A percentile compares a stretch with the other conserved stretches of the same genome.
phyloP scores from a whole-genome alignment of 2,888 invertebrate genomes.

The Catocala fraxini region DNA sequence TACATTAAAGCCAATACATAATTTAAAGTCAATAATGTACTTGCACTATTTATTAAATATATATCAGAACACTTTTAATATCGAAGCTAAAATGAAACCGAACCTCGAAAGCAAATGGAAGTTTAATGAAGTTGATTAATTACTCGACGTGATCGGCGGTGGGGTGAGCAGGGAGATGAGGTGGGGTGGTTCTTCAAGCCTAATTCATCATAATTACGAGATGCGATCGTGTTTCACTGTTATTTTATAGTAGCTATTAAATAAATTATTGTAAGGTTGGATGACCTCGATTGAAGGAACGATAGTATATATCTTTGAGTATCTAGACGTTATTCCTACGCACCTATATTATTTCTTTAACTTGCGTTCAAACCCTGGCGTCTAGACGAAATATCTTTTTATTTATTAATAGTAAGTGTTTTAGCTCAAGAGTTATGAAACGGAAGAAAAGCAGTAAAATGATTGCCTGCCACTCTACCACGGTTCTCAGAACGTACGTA shows the following conservation, averaged over 20 bases:
- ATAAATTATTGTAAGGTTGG: conserved; percentile 8
- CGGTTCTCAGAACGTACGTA: too few relatives aligned
- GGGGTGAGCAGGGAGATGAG: conserved; percentile 2
- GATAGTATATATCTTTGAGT: background rate
- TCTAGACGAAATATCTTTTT: too few relatives aligned
- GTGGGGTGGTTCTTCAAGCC: conserved; percentile 23
- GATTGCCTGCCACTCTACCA: too few relatives aligned
- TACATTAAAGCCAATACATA: too few relatives aligned
- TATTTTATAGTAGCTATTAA: conserved; percentile 33
- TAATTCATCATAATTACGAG: conserved; percentile 57
- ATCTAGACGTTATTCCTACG: too few relatives aligned
- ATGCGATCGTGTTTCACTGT: conserved; percentile 51
- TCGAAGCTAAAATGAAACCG: conserved; percentile 33
- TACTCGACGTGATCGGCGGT: conserved; percentile 51
- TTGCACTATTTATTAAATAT: background rate
- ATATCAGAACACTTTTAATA: conserved; percentile 9
- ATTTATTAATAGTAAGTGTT: too few relatives aligned
- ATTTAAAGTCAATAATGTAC: too few relatives aligned
- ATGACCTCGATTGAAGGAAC: conserved; percentile 1
- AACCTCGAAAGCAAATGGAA: conserved; percentile 40
- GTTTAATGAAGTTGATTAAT: conserved; percentile 62
- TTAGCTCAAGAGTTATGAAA: too few relatives aligned
- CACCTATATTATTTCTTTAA: too few relatives aligned
- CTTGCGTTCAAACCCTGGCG: too few relatives aligned
- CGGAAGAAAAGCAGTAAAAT: too few relatives aligned